Evolutionary conservation across 2,888 invertebrate genomes (phyloP).

Genomic region (Melinaea marsaeus): DNA sequence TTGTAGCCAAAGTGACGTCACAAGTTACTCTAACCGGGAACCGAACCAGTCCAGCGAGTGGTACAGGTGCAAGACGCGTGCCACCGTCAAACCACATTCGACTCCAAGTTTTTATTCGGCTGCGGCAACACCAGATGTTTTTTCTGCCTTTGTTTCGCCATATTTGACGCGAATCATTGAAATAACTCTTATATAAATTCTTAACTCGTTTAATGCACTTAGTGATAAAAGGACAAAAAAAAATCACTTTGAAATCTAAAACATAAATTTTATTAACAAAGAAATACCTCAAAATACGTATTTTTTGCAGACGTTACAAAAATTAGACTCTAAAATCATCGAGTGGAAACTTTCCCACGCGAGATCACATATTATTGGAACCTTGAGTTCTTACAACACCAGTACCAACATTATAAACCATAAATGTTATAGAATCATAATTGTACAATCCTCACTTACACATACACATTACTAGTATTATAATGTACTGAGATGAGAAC

Average conservation of each 20-base stretch:
- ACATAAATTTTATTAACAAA: too few species aligned
- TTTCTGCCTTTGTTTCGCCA: not conserved
- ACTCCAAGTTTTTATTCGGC: constrained; percentile 4
- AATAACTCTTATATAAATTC: too few species aligned
- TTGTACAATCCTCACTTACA: not conserved
- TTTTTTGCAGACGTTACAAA: not conserved
- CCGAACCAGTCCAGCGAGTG: constrained; percentile 41
- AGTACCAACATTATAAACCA: constrained; percentile 7
- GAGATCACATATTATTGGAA: not conserved
- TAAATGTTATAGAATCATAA: constrained; percentile 17
- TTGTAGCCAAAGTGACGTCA: constrained; percentile 27
- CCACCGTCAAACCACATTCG: constrained; percentile 29
- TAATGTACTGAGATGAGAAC: too few species aligned
- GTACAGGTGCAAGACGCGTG: constrained; percentile 54
- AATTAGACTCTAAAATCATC: not conserved
- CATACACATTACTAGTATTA: too few species aligned
- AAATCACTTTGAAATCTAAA: too few species aligned
- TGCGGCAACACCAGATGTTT: not conserved
- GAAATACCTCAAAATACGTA: too few species aligned
- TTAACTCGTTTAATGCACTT: too few species aligned
- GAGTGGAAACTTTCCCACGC: not conserved
- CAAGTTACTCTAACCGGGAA: constrained; percentile 26
- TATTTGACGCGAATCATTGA: too few species aligned
- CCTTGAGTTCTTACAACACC: not conserved
- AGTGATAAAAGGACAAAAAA: too few species aligned